A percentile compares a stretch with the other conserved stretches of the same genome.
These are phyloP conservation scores for Musca vetustissima DNA, from an alignment of 1,140 invertebrate species.

Conservation along the genomic window DNA sequence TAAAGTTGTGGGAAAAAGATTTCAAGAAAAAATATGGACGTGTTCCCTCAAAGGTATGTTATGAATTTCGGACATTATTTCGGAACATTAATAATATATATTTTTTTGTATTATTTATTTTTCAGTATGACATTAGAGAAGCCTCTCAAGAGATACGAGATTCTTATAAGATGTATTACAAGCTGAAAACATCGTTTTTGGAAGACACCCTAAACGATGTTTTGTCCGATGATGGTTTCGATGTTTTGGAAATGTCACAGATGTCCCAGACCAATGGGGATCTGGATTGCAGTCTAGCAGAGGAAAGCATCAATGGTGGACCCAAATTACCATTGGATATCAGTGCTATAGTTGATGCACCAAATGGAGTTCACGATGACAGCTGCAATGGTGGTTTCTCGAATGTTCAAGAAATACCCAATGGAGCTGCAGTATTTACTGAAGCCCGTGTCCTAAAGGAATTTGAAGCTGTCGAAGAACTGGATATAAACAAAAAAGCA, in stretches of 20 bases:
- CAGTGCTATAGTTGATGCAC: slow-evolving; percentile 32
- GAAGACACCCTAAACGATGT: slow-evolving; percentile 67
- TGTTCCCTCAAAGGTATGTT: slow-evolving; percentile 70
- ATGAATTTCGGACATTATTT: slow-evolving; percentile 3
- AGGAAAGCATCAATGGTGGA: slow-evolving; percentile 36
- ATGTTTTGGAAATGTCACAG: slow-evolving; percentile 53
- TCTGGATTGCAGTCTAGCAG: slow-evolving; percentile 19
- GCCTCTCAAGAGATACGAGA: slow-evolving; percentile 70
- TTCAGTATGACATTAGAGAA: slow-evolving; percentile 73
- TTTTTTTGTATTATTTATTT: slow-evolving; percentile 21
- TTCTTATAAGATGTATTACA: slow-evolving; percentile 80
- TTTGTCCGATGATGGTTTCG: slow-evolving; percentile 53
- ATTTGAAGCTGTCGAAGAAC: slow-evolving; percentile 40
- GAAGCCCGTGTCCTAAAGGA: slow-evolving; percentile 43
- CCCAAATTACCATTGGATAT: slow-evolving; percentile 43
- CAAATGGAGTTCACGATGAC: not conserved
- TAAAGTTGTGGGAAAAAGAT: slow-evolving; percentile 78
- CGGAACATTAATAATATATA: not conserved
- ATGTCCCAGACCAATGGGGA: slow-evolving; percentile 43
- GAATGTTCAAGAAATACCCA: slow-evolving; percentile 32
- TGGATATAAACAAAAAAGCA: slow-evolving; percentile 55
- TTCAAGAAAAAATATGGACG: slow-evolving; percentile 70
- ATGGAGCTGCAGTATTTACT: slow-evolving; percentile 33
- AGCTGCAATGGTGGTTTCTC: slow-evolving; percentile 18
- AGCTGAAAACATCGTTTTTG: slow-evolving; percentile 71